Conservation (phyloP, 2,113 vertebrate species). For the Ahaetulla prasina region DNA sequence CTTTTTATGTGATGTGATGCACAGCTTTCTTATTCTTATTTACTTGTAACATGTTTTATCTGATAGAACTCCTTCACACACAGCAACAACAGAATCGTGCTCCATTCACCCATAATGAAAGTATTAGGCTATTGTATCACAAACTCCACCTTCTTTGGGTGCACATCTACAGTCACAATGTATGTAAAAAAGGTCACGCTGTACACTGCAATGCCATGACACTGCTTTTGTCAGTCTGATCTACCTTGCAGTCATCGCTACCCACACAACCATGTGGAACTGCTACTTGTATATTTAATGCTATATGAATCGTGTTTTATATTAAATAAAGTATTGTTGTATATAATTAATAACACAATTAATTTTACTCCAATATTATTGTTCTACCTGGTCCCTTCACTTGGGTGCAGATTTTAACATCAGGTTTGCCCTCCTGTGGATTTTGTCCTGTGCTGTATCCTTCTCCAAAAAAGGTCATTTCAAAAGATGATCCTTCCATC, state of each 20-base stretch:
- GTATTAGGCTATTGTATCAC: not conserved
- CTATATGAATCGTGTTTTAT: not conserved
- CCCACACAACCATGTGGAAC: not conserved
- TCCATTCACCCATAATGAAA: not conserved
- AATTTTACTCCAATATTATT: not conserved
- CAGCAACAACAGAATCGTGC: not conserved
- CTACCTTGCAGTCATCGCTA: not conserved
- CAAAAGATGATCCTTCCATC: conserved; percentile 87
- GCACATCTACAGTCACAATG: not conserved
- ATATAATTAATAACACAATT: not conserved
- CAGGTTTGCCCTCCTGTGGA: conserved; percentile 77
- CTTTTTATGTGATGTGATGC: not conserved
- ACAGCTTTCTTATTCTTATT: not conserved
- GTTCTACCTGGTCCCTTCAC: conserved; percentile 91
- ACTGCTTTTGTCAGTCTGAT: not conserved
- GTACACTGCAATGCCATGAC: not conserved
- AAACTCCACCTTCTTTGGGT: not conserved
- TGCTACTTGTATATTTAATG: not conserved
- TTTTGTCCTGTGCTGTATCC: conserved; percentile 82
- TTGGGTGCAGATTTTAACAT: conserved; percentile 84
- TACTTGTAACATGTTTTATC: not conserved
- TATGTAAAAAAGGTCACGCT: not conserved
- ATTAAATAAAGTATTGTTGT: not conserved
- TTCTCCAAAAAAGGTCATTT: conserved; percentile 85
- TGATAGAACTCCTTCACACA: not conserved